These are phyloP conservation scores for Proterorhinus semilunaris DNA, from an alignment of 2,113 vertebrate species.

Conservation along the genomic window DNA sequence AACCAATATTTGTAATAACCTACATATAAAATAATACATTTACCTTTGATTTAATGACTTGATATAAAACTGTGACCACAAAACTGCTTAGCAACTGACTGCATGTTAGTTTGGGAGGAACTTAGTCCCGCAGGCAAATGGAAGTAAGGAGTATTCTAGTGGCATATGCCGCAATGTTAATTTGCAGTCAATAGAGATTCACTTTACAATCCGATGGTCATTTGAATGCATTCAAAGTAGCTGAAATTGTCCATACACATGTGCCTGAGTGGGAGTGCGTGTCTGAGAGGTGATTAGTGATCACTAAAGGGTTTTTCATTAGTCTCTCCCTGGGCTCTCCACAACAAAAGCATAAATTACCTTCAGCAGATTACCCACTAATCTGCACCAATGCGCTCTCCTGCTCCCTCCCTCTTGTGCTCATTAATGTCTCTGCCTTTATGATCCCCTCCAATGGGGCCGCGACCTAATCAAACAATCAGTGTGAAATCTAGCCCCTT, in stretches of 20 bases:
- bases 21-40: too few relatives aligned
- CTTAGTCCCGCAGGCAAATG: neutral
- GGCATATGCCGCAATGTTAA: neutral
- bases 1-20: too few relatives aligned
- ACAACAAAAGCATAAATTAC: slow-evolving; percentile 76
- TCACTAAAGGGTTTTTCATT: slow-evolving; percentile 76
- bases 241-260: slow-evolving; percentile 30
- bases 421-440: slow-evolving; percentile 59
- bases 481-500: slow-evolving; percentile 32
- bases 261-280: slow-evolving; percentile 15
- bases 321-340: slow-evolving; percentile 65
- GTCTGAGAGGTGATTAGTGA: slow-evolving; percentile 67
- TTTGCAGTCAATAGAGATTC: neutral
- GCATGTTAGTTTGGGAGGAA: neutral
- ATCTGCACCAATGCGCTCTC: slow-evolving; percentile 59
- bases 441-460: slow-evolving; percentile 44
- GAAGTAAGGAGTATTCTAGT: neutral
- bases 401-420: slow-evolving; percentile 32
- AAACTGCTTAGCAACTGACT: too few relatives aligned
- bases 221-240: slow-evolving; percentile 17
- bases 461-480: slow-evolving; percentile 57
- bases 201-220: neutral
- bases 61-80: too few relatives aligned
- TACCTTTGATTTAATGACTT: too few relatives aligned
- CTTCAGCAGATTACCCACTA: slow-evolving; percentile 75